Percentiles rank a stretch among this genome's conserved stretches.
Conservation (phyloP, 2,888 invertebrate genomes). For the Chrysopilus asiliformis region DNA sequence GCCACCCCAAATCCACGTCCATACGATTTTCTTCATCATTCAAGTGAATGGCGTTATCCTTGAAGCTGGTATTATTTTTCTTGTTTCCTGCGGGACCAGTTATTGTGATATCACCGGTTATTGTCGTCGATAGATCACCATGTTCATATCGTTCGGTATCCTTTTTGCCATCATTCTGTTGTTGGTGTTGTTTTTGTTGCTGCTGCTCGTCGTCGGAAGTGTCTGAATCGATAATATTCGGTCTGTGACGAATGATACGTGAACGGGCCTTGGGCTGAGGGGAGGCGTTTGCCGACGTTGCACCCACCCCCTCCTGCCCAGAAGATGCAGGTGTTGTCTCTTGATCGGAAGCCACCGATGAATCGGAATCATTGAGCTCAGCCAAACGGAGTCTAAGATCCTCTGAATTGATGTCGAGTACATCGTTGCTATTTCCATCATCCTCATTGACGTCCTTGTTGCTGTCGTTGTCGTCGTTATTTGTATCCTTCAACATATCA, state of each 20-base stretch:
- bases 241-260: constrained; percentile 20
- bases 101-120: too few relatives aligned
- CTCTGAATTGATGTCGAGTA: constrained; percentile 32
- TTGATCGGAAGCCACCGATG: constrained; percentile 21
- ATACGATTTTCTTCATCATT: not conserved
- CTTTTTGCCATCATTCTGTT: too few relatives aligned
- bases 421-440: constrained; percentile 19
- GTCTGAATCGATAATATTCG: constrained; percentile 34
- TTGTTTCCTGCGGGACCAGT: too few relatives aligned
- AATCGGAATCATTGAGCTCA: constrained; percentile 21
- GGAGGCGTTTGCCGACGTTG: constrained; percentile 13
- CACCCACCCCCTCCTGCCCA: constrained; percentile 12
- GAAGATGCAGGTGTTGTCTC: constrained; percentile 9
- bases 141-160: too few relatives aligned
- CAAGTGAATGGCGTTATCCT: not conserved
- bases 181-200: too few relatives aligned
- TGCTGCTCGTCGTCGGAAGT: constrained; percentile 24
- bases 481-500: constrained; percentile 9
- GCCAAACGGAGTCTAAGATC: constrained; percentile 30
- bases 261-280: too few relatives aligned
- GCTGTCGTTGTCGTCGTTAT: constrained; percentile 3
- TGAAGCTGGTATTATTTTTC: too few relatives aligned
- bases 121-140: too few relatives aligned
- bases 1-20: not conserved
- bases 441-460: constrained; percentile 16